Conservation (phyloP, 2,888 invertebrate genomes). For the Meghimatium bilineatum region DNA sequence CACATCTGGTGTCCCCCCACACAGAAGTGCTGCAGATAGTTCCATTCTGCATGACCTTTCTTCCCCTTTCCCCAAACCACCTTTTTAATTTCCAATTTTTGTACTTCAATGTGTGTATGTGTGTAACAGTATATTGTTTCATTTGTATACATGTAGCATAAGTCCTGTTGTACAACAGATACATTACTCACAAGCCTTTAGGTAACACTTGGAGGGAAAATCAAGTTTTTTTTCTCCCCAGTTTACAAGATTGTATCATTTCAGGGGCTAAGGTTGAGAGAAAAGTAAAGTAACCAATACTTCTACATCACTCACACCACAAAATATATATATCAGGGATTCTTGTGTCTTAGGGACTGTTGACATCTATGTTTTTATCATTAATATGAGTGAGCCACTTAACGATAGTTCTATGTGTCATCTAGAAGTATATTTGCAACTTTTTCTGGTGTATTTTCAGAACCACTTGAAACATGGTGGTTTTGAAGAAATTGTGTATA, state of each 20-base stretch:
- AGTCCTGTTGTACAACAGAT: constrained; percentile 25
- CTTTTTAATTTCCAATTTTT: constrained; percentile 29
- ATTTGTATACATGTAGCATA: constrained; percentile 28
- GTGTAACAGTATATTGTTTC: constrained; percentile 23
- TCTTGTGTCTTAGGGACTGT: too few species aligned
- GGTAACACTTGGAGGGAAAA: not conserved
- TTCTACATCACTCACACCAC: too few species aligned
- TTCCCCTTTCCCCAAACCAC: not conserved
- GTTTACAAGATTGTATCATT: constrained; percentile 14
- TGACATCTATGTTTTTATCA: too few species aligned
- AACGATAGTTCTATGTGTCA: too few species aligned
- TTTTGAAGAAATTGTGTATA: too few species aligned
- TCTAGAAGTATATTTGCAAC: too few species aligned
- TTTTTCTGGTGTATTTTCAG: too few species aligned
- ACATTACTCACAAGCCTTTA: constrained; percentile 25
- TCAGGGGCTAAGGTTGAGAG: constrained; percentile 35
- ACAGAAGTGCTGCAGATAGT: not conserved
- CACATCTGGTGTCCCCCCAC: constrained; percentile 15
- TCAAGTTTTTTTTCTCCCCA: not conserved
- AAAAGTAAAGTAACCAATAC: not conserved
- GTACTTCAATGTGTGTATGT: constrained; percentile 39
- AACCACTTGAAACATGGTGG: too few species aligned
- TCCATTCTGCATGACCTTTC: not conserved
- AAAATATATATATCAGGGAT: too few species aligned
- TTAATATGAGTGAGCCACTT: too few species aligned